Conservation (phyloP, 2,888 invertebrate genomes). For the Drosophila maculinotata region DNA sequence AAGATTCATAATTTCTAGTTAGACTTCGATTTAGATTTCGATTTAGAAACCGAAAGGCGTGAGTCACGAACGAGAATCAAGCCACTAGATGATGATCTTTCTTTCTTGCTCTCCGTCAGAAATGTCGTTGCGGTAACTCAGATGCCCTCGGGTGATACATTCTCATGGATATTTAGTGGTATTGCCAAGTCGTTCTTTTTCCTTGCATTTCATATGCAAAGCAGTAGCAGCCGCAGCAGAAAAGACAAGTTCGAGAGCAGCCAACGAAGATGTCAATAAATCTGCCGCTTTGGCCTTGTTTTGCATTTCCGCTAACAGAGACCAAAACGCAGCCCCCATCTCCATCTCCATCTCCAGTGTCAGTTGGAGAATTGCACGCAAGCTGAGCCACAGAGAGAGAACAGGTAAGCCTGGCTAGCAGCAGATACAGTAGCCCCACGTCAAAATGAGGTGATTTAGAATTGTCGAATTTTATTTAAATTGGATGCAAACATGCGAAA, state of each 20-base stretch:
- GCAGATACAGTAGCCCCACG: conserved; percentile 80
- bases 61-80: conserved; percentile 47
- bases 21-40: conserved; percentile 25
- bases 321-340: conserved; percentile 52
- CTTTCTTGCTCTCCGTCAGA: too few relatives aligned
- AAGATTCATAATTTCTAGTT: conserved; percentile 78
- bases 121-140: conserved; percentile 54
- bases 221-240: conserved; percentile 41
- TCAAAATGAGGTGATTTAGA: conserved; percentile 85
- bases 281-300: conserved; percentile 82
- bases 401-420: conserved; percentile 36
- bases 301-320: conserved; percentile 80
- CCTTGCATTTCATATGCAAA: conserved; percentile 73
- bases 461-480: conserved; percentile 86
- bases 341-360: too few relatives aligned
- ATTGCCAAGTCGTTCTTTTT: conserved; percentile 18
- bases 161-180: conserved; percentile 52
- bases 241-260: conserved; percentile 19
- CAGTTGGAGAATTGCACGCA: conserved; percentile 61
- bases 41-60: conserved; percentile 48
- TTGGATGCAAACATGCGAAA: conserved; percentile 85
- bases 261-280: conserved; percentile 83
- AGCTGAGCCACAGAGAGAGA: conserved; percentile 30
- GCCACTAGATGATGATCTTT: neutral
- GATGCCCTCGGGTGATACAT: conserved; percentile 44